Evolutionary conservation across 2,888 invertebrate species (phyloP), one percentile per base, ranked within the genome.

Genomic region (Halictus ligatus): DNA sequence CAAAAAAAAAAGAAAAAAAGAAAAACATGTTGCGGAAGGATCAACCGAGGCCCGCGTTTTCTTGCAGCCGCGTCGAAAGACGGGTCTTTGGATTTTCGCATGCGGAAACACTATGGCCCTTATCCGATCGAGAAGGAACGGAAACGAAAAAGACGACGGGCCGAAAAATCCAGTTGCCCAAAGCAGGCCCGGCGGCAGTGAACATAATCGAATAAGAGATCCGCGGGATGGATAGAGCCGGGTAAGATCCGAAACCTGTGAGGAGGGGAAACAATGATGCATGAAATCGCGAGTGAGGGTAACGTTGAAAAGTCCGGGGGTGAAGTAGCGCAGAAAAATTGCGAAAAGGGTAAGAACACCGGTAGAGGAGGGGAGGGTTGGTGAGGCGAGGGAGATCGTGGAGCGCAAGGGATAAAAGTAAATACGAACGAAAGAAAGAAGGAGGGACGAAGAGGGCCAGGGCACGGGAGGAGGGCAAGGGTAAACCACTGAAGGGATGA

Each of bases 401-500:
- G 21, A 25, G 54, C 58, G 58, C 75, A 21, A 72, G 48, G 40
- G 50, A 60, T 40, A 48, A 54, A 58, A 60, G 79, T 76, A 85
- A 85, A 85, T 85, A 79, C 12, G 67, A 54, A 35, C 35, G 21
- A 40, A 54, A 18, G 18, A 15, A 60, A 46, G 43, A 43, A 50
- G 43, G 72, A 48, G 54, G 64, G 29, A 54, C 64, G 74, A 84
- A 69, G 75, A 75, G 67, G 21, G 46, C n/a, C 29, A 60, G 74
- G 35, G 12, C 15, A 54, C 40, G 78, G 58, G 48, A 84, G 64
- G 75, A 84, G 64, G 75, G 78, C 46, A 48, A 84, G 72, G 64
- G 75, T 84, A 79, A 85, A 85, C 75, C 78, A 60, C 50, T 67
- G 48, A 80, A 73, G 67, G 79, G 54, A 64, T 64, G 80, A 84